Evolutionary conservation across 1,140 invertebrate genomes (phyloP).

Genomic region (Cryptotermes secundus): DNA sequence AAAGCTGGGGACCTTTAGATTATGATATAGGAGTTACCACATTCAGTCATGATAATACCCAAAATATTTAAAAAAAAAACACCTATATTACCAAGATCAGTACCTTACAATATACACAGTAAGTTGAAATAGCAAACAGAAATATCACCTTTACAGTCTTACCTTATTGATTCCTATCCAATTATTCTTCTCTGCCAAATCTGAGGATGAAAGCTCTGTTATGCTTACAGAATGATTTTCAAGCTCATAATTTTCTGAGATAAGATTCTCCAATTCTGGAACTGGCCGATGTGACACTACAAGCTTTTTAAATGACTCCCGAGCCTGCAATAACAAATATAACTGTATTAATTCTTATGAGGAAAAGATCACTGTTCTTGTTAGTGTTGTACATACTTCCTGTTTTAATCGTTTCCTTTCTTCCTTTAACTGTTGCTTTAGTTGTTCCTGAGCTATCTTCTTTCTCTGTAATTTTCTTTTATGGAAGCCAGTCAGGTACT

Average conservation of each 20-base stretch:
- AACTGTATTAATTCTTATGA: background rate
- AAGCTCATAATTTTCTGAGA: conserved; percentile 67
- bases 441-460: conserved; percentile 34
- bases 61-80: no score
- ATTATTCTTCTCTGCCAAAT: conserved; percentile 62
- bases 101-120: no score
- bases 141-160: background rate
- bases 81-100: no score
- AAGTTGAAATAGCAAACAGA: no score
- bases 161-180: conserved; percentile 69
- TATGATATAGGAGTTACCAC: no score
- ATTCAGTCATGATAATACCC: no score
- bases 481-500: conserved; percentile 36
- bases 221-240: conserved; percentile 75
- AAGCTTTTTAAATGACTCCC: conserved; percentile 63
- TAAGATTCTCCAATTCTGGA: conserved; percentile 64
- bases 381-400: conserved; percentile 27
- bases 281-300: conserved; percentile 62
- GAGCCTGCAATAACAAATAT: conserved; percentile 53
- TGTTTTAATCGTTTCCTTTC: conserved; percentile 34
- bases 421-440: conserved; percentile 34
- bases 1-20: no score
- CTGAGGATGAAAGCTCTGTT: conserved; percentile 65
- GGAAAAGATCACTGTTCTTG: no score
- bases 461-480: conserved; percentile 36